Percentiles rank a stretch among this genome's conserved stretches.
Conservation (phyloP, 2,888 invertebrate genomes). For the Oscheius onirici region DNA sequence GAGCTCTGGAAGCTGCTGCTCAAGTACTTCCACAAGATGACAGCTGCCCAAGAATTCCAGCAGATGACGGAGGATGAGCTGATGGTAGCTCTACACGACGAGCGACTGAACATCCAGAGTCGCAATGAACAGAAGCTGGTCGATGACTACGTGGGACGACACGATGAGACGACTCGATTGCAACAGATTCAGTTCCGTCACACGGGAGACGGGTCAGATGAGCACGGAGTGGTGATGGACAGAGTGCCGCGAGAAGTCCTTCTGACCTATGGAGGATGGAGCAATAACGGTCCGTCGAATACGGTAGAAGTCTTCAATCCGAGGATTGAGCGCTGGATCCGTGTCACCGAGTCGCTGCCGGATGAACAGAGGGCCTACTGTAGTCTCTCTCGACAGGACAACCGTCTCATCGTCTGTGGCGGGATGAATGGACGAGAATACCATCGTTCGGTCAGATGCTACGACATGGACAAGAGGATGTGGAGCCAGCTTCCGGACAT, state of each 20-base stretch:
- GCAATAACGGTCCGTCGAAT: conserved; percentile 35
- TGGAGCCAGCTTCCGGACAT: neutral
- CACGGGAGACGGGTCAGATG: neutral
- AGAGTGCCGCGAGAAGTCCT: conserved; percentile 8
- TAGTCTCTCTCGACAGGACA: neutral
- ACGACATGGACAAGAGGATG: conserved; percentile 22
- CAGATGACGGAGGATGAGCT: conserved; percentile 11
- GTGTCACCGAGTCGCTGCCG: neutral
- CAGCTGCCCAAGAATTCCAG: conserved; percentile 3
- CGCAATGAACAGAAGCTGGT: neutral
- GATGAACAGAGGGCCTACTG: conserved; percentile 1
- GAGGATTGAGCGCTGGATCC: conserved; percentile 37
- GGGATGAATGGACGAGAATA: conserved; percentile 42
- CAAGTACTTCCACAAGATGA: conserved; percentile 3
- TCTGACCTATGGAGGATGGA: conserved; percentile 41
- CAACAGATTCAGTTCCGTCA: neutral
- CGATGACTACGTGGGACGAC: neutral
- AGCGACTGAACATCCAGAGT: conserved; percentile 16
- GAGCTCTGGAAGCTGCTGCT: conserved; percentile 2
- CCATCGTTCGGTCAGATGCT: conserved; percentile 33
- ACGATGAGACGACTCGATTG: neutral
- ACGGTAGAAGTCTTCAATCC: conserved; percentile 44
- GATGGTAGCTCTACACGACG: neutral
- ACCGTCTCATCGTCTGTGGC: conserved; percentile 1
- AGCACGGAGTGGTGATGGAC: conserved; percentile 10